phyloP scores from a whole-genome alignment of 2,113 vertebrate species.

The Mobula hypostoma region DNA sequence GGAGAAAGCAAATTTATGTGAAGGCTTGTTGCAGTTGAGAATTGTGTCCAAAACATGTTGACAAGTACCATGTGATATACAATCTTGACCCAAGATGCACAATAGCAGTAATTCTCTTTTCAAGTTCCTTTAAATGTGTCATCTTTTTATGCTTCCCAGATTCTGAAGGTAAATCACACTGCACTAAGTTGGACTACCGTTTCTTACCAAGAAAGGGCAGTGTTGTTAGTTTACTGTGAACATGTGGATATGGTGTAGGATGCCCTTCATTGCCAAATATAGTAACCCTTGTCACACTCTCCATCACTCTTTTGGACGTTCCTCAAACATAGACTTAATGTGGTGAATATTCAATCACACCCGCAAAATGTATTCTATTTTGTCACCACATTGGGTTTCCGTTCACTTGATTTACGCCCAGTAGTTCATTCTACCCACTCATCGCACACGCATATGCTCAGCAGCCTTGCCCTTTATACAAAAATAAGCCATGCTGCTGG shows the following conservation, averaged over 20 bases:
- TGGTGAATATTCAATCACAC: neutral
- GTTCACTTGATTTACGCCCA: neutral
- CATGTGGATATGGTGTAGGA: neutral
- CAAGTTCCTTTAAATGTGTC: neutral
- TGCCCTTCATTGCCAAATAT: neutral
- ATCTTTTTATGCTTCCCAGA: neutral
- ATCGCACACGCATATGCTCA: neutral
- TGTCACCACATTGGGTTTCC: neutral
- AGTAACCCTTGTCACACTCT: neutral
- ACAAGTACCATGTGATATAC: neutral
- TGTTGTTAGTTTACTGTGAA: neutral
- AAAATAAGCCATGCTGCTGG: no score
- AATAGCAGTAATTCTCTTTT: neutral
- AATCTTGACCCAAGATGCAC: neutral
- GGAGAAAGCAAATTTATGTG: neutral
- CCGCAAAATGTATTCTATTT: neutral
- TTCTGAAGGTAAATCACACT: neutral
- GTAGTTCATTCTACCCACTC: neutral
- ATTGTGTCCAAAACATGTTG: neutral
- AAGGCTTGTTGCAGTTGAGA: neutral
- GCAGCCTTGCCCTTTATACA: neutral
- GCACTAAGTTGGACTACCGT: neutral
- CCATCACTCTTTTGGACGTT: neutral
- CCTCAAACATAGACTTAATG: neutral
- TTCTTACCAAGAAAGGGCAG: neutral